These are phyloP conservation scores for Epinephelus malabaricus DNA, from an alignment of 2,797 vertebrate genomes.

Conservation along the genomic window DNA sequence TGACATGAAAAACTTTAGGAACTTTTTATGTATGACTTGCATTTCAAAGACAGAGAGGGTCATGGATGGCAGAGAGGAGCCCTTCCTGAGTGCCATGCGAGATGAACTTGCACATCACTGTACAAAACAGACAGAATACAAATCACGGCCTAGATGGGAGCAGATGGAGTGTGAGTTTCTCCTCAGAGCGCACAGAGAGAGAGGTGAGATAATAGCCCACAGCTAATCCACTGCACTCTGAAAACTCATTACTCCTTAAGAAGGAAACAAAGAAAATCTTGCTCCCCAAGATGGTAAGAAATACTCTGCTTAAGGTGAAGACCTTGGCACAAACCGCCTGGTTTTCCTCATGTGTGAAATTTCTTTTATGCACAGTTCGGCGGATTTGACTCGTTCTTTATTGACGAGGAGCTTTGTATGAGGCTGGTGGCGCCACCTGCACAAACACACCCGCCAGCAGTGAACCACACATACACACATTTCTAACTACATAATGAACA, in stretches of 20 bases:
- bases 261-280: conserved; percentile 42
- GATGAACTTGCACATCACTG: conserved; percentile 43
- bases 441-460: conserved; percentile 12
- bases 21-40: conserved; percentile 3
- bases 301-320: conserved; percentile 59
- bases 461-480: conserved; percentile 5
- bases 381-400: conserved; percentile 50
- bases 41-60: conserved; percentile 35
- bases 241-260: conserved; percentile 73
- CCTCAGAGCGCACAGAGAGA: conserved; percentile 39
- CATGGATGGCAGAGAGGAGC: conserved; percentile 27
- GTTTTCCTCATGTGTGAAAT: conserved; percentile 67
- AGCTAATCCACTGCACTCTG: conserved; percentile 77
- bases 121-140: conserved; percentile 50
- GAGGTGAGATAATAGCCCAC: conserved; percentile 74
- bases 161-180: conserved; percentile 74
- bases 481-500: conserved; percentile 7
- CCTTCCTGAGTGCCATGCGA: neutral
- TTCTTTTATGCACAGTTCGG: conserved; percentile 62
- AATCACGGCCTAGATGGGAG: conserved; percentile 55
- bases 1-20: conserved; percentile 1
- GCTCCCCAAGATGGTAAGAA: conserved; percentile 54
- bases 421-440: conserved; percentile 26
- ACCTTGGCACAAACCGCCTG: conserved; percentile 45
- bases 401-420: conserved; percentile 45